phyloP scores from a whole-genome alignment of 2,888 invertebrate species.

The Andrena hattorfiana region DNA sequence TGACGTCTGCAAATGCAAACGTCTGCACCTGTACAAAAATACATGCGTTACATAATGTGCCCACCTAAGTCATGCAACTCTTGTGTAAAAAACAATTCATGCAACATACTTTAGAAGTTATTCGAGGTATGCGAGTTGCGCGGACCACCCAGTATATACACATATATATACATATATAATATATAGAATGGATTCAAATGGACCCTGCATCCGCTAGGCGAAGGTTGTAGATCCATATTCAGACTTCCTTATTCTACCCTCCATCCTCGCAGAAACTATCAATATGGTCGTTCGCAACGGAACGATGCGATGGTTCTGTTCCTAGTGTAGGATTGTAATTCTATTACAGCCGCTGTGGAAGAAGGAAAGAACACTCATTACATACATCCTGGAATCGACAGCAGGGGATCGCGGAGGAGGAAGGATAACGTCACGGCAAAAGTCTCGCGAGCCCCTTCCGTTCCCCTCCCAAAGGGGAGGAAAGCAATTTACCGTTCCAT shows the following conservation, averaged over 20 bases:
- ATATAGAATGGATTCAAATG: too few relatives aligned
- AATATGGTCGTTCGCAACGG: not conserved
- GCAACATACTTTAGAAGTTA: too few relatives aligned
- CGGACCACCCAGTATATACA: too few relatives aligned
- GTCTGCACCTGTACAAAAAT: too few relatives aligned
- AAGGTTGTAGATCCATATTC: too few relatives aligned
- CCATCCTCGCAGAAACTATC: constrained; percentile 1
- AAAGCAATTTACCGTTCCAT: constrained; percentile 67
- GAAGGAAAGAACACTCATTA: constrained; percentile 58
- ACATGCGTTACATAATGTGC: too few relatives aligned
- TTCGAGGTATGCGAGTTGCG: too few relatives aligned
- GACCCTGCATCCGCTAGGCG: too few relatives aligned
- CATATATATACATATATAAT: too few relatives aligned
- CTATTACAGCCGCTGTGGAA: constrained; percentile 26
- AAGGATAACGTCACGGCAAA: constrained; percentile 31
- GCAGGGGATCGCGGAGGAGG: constrained; percentile 1
- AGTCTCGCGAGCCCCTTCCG: constrained; percentile 32
- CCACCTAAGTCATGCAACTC: too few relatives aligned
- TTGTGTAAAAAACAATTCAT: too few relatives aligned
- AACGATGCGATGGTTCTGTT: not conserved
- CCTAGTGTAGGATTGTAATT: constrained; percentile 42
- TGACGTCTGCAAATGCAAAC: too few relatives aligned
- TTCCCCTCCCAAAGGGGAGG: not conserved
- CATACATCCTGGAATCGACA: constrained; percentile 50
- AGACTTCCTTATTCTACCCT: not conserved